phyloP scores from a whole-genome alignment of 2,113 vertebrate species.

The Bos taurus region ARS-UCD2.0 NC_037329.1:35779001-35779500 shows the following conservation, averaged over 20 bases:
- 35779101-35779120: neutral
- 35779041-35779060: neutral
- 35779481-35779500: neutral
- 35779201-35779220: neutral
- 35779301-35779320: neutral
- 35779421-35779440: neutral
- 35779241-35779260: neutral
- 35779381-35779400: neutral
- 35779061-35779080: neutral
- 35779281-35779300: rapidly evolving
- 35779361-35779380: neutral
- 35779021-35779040: neutral
- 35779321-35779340: neutral
- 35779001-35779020: neutral
- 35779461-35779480: neutral
- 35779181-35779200: neutral
- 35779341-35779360: neutral
- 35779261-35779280: rapidly evolving
- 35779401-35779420: neutral
- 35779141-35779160: neutral
- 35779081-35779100: neutral
- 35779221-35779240: neutral
- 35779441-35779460: neutral
- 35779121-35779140: neutral
- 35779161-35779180: neutral